Evolutionary conservation across 2,797 vertebrate species (phyloP), one percentile per base, ranked within the genome.

Genomic region (Pempheris klunzingeri): DNA sequence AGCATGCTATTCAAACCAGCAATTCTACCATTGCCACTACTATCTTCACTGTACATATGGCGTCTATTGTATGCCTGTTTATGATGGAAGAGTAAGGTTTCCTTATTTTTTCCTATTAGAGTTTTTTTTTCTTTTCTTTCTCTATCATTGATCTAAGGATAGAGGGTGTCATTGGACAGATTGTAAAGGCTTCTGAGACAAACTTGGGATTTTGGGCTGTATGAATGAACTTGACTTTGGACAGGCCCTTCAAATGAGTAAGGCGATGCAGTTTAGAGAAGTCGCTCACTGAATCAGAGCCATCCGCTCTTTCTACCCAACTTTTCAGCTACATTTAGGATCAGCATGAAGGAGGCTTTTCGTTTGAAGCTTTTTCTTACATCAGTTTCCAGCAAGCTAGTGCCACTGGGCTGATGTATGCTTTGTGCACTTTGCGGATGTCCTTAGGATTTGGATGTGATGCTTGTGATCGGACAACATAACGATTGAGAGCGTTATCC

Each of bases 401-500:
- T 53, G 47, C 63, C 30, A 30, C 26, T 61, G 41, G 20, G 36
- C 52, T 28, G 55, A 20, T 57, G 15, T 8, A 28, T 34, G 41
- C 50, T 66, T 30, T 59, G 39, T 55, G 58, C 50, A 36, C 55
- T 64, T 32, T 65, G 38, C 52, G 18, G 22, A 47, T 70, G 57
- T 39, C 46, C 11, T 53, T 13, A 11, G 55, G 26, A 58, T 74
- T 70, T 49, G 20, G 39, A 12, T 28, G 34, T 57, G 71, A 50
- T 41, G 32, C 28, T 49, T 70, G 26, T 71, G 50, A 63, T 43
- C 39, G 53, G 41, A 80, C 71, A 74, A 66, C 30, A 55, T 72
- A 67, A 74, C 22, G 26, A 77, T 71, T 13, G 46, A 65, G 36
- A 80, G 54, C 34, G 26, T 67, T 52, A 58, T 79, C 68, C 24